Evolutionary conservation across 2,113 vertebrate species (phyloP).

Genomic region (Heptranchias perlo): DNA sequence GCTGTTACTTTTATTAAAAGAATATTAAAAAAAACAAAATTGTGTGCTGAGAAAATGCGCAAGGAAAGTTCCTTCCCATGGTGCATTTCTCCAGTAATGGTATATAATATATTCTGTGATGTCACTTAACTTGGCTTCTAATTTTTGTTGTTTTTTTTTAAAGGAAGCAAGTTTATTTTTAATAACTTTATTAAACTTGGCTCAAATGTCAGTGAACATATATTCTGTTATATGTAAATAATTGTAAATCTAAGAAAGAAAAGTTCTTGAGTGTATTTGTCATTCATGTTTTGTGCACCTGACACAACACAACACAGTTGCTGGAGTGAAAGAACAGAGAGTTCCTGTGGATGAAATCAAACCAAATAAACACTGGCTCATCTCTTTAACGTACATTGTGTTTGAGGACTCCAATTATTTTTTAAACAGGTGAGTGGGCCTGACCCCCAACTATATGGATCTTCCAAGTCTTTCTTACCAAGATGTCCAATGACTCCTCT

Average conservation of each 20-base stretch:
- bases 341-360: conserved; percentile 28
- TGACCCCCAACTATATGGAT: not conserved
- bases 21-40: conserved; percentile 26
- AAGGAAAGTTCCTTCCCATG: not conserved
- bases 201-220: conserved; percentile 38
- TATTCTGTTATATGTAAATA: conserved; percentile 34
- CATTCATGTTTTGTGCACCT: conserved; percentile 26
- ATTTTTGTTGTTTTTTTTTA: conserved; percentile 35
- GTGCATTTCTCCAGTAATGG: not conserved
- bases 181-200: conserved; percentile 38
- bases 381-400: conserved; percentile 32
- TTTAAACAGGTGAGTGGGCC: not conserved
- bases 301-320: not conserved
- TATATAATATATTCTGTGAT: conserved; percentile 39
- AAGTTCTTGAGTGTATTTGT: conserved; percentile 34
- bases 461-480: not conserved
- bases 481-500: not conserved
- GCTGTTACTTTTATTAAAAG: conserved; percentile 37
- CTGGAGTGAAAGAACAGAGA: conserved; percentile 27
- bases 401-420: not conserved
- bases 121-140: conserved; percentile 33
- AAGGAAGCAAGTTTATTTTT: conserved; percentile 38
- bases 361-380: conserved; percentile 36
- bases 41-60: conserved; percentile 11
- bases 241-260: conserved; percentile 33